Conservation (phyloP, 2,797 vertebrate species). For the Eospalax fontanierii region DNA sequence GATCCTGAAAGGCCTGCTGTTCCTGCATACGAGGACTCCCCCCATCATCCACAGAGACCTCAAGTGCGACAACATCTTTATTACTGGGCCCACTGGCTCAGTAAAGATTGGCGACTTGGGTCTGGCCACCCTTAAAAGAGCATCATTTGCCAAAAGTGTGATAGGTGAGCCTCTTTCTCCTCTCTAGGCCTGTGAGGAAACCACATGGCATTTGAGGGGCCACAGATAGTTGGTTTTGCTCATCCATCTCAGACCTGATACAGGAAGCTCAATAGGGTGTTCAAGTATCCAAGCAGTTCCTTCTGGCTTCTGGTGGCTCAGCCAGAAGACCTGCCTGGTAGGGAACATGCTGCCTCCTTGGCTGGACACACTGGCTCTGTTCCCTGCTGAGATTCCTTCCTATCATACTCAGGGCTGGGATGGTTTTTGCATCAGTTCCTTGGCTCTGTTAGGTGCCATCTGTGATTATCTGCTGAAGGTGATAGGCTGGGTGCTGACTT, state of each 20-base stretch:
- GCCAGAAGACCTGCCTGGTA: background rate
- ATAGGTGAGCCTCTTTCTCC: constrained; percentile 92
- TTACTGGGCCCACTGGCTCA: constrained; percentile 98
- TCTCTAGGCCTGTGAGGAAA: background rate
- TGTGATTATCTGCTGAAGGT: background rate
- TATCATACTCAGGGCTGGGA: background rate
- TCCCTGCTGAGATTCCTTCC: background rate
- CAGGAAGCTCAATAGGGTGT: background rate
- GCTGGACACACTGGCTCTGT: background rate
- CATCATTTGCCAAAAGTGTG: constrained; percentile 99
- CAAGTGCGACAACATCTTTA: constrained; percentile 99
- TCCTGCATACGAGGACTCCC: constrained; percentile 97
- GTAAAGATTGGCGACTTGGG: constrained; percentile 99
- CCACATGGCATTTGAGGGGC: fast-evolving
- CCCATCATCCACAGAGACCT: constrained; percentile 99
- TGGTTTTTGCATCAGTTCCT: background rate
- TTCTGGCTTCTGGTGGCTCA: background rate
- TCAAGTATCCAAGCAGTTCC: too few species aligned
- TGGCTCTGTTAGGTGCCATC: background rate
- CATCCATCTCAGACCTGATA: too few species aligned
- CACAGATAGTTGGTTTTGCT: background rate
- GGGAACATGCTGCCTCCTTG: too few species aligned
- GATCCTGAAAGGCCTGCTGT: constrained; percentile 98
- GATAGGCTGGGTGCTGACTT: background rate
- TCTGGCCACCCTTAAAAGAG: constrained; percentile 97